Evolutionary conservation across 2,888 invertebrate genomes (phyloP), one percentile per base, ranked within the genome.

Genomic region (Serripes groenlandicus): DNA sequence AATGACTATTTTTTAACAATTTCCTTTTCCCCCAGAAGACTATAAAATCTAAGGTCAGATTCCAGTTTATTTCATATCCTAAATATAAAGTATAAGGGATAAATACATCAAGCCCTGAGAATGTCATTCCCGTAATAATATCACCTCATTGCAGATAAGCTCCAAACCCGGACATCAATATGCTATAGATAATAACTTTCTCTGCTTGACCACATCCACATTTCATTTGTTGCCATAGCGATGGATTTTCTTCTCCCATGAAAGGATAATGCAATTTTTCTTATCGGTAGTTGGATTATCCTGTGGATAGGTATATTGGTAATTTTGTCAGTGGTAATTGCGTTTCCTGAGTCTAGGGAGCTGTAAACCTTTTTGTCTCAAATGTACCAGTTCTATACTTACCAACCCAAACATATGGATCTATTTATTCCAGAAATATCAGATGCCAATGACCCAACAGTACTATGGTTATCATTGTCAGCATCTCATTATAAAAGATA

Each of bases 171-270:
- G 35, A 66, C 66, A 66, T 66, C 66, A 66, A 66, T 66, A 66
- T 66, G 66, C 56, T 66, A 42, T 37, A 66, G 66, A 66, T 66
- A 66, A 66, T 66, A 66, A 66, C 66, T 66, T 34, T 66, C 42
- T 66, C 42, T 26, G 66, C 66, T 66, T 66, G 66, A 66, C 66
- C 66, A 66, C 66, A 26, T 42, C 42, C 66, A 15, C 28, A 26
- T 23, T 66, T 66, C 42, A 42, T 42, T 66, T 66, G 66, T 66
- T 66, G 34, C 66, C 66, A 66, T 66, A 66, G 66, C 66, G 21
- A 66, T 66, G 42, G 42, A 66, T 42, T 66, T 66, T 35, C 66
- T 42, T 35, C 42, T 42, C 42, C 66, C 26, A 66, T 18, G 42
- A 66, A 42, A 35, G 32, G n/a, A 42, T 66, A 66, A 66, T 66